Evolutionary conservation across 2,888 invertebrate genomes (phyloP), one percentile per base, ranked within the genome.

Genomic region (Drosophila leonis): DNA sequence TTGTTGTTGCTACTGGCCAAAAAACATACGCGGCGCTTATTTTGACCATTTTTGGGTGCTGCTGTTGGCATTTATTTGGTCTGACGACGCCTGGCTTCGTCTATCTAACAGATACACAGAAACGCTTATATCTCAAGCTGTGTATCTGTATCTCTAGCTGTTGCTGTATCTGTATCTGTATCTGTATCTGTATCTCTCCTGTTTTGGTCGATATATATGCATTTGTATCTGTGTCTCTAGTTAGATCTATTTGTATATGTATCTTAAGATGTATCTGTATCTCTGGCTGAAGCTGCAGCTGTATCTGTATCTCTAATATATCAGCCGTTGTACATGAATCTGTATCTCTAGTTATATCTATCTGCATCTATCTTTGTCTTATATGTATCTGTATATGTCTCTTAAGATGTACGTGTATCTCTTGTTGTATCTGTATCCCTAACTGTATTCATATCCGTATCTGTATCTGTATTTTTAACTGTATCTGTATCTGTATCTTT

Each of bases 21-120:
- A 62, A 69, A 64, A 76, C 59, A 67, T 80, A 65, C 62, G 72
- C 68, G 33, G 71, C 75, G 76, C 54, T 76, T 76, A 75, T 84
- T 74, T 84, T 72, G 59, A 82, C 80, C 86, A 71, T 85, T 83
- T 85, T 88, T 82, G 86, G 86, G 69, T 10, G 74, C 75, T 70
- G 66, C 64, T 60, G 56, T 57, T 68, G 61, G 69, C 68, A 59
- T 70, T 63, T 66, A 65, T 68, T 74, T 70, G 51, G 57, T 55
- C 68, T 35, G 33, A 4, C 35, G n/a, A n/a, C 27, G 61, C 62
- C 55, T 65, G 60, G 8, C 64, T 66, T 46, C 49, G 55, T 68
- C 57, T 76, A 65, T 76, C 72, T 66, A 59, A 55, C 49, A 64
- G 51, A 55, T 69, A 62, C 57, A 54, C 27, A 9, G 9, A 46